Base-by-base conservation (phyloP, 2,113 vertebrate genomes). In the Epinephelus cyanopodus region DNA sequence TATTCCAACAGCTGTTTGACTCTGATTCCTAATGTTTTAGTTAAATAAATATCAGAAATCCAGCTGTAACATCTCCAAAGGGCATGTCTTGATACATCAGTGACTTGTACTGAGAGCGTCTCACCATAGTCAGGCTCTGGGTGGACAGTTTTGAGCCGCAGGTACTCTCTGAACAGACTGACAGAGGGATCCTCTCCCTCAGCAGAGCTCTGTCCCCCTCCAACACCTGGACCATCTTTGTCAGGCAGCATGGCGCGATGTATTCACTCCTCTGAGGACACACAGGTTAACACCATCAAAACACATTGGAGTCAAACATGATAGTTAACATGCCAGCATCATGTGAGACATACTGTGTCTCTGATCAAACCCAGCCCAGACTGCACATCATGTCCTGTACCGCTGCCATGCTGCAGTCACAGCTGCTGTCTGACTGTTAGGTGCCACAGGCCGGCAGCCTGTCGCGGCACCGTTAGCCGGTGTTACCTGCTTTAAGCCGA, bases 51-150 rank as follows among this genome's bases (percentile, higher is more conserved):
- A 14, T 17, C 6, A 63, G 60, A 45, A 62, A 64, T 47, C 33
- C n/a, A 47, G 4, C 11, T 27, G 12, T 21, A 52, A 50, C 37
- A 65, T 39, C 23, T 29, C 14, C 14, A 56, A 17, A 62, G n/a
- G 12, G 7, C 48, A 29, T 4, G 15, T 10, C 4, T 18, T 57
- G 1, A 69, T 11, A 11, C 7, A 15, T 42, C 10, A 47, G 1
- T 13, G 17, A n/a, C 3, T 2, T 48, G 60, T 42, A 25, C 60
- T 7, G 48, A 2, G 53, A 19, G 2, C 3, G 3, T 66, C 82
- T 95, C 95, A 99, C 98, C 97, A 0, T 99, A 99, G 90, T 99
- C 97, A 0, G 98, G 98, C 29, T 97, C 92, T 0, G 98, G 98
- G 53, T 99, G 98, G 18, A 98, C 96, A 0, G 97, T 99, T 82